Evolutionary conservation across 2,113 vertebrate species (phyloP).

Genomic region (Leucopternis melanops): DNA sequence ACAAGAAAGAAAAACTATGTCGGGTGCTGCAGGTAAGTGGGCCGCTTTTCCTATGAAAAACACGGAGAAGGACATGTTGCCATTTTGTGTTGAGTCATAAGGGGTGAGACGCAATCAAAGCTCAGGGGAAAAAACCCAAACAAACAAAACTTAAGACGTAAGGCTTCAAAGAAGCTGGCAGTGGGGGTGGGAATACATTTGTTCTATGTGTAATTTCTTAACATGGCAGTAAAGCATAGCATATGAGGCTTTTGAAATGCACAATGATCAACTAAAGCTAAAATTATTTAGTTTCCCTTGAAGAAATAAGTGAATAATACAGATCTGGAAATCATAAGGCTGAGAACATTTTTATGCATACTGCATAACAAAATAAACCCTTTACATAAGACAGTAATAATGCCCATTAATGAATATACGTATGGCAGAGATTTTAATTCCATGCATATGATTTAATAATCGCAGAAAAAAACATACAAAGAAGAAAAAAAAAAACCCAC

Average conservation of each 20-base stretch:
- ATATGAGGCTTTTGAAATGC: background rate
- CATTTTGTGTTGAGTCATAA: background rate
- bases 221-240: background rate
- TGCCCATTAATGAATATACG: conserved; percentile 89
- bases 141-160: background rate
- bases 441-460: conserved; percentile 86
- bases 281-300: conserved; percentile 67
- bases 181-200: background rate
- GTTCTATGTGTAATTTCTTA: background rate
- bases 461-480: conserved; percentile 76
- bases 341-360: conserved; percentile 73
- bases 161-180: background rate
- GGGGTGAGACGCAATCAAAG: background rate
- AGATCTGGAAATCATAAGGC: conserved; percentile 76
- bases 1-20: accelerated
- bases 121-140: too few relatives aligned
- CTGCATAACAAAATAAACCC: conserved; percentile 77
- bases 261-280: conserved; percentile 31
- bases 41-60: background rate
- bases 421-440: conserved; percentile 81
- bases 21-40: background rate
- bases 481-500: conserved; percentile 58
- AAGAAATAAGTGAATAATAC: conserved; percentile 66
- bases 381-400: conserved; percentile 86
- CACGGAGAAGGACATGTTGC: accelerated